Base-by-base conservation (phyloP, 2,113 vertebrate species). In the Xenopus laevis region DNA sequence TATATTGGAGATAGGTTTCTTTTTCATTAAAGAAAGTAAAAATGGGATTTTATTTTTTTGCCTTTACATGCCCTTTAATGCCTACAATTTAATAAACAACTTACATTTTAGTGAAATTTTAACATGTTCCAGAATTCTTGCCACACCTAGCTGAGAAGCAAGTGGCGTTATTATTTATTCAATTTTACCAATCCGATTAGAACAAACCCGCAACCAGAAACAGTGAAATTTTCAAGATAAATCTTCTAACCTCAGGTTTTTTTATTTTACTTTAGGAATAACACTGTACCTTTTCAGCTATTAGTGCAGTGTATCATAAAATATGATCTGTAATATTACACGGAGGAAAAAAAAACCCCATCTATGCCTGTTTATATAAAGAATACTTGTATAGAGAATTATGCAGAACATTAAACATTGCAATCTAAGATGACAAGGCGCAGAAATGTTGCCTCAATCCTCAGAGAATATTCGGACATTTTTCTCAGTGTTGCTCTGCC, bases 391-490 rank as follows among this genome's bases (percentile, higher is more conserved):
- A 69, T 80, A 78, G 81, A 75, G 80, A 74, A 84, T 81, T 81
- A 83, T 79, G 79, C 83, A 79, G 80, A 84, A 81, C 82, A 79
- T 6, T 59, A 81, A 57, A 58, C 82, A 79, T 82, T 72, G 83
- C 85, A 82, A 80, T 72, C 78, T 1, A 0, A 13, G 3, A 78
- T 88, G 87, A 88, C 80, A 74, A 2, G 81, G 79, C 83, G 83
- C 87, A 89, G 88, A 85, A 88, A 87, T 84, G 84, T 80, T 82
- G 79, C 82, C 89, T 89, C 87, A 87, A 89, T 88, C 85, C 82
- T 75, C 58, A 13, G 69, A 84, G 86, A 79, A 72, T 85, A 82
- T 87, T 82, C 70, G 83, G 83, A 87, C 83, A 80, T 83, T 85
- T 84, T 83, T 79, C 81, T 81, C 71, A 80, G 83, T 78, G 52